Base-by-base conservation (phyloP, 1,140 invertebrate genomes). In the Drosophila grimshawi region DNA sequence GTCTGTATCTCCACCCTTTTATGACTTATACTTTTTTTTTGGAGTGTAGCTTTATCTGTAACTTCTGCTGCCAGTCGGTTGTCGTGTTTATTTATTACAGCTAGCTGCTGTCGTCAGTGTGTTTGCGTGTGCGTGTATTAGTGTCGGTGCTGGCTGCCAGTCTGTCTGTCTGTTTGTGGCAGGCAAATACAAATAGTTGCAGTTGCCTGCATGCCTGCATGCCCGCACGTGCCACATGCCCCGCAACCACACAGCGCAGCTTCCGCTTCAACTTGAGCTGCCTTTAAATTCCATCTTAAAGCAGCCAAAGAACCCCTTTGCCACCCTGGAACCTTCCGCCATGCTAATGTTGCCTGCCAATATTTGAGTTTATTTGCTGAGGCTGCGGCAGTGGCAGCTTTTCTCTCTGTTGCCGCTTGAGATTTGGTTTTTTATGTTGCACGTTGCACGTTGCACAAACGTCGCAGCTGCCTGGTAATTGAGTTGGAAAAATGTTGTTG, bases 401-500 rank as follows among this genome's bases (percentile, higher is more conserved):
- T 19, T 19, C 19, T 19, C 19, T 19, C 19, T 19, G 19, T 57
- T 57, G 76, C 65, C 82, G 65, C 80, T 83, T 80, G 83, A 89
- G 83, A 89, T 76, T 83, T 83, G 80, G 45, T 53, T 77, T 64
- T 63, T 8, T 43, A n/a, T 43, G 10, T 43, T 33, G 33, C 3
- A 53, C 59, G 61, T 66, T 59, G 19, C 63, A 67, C 70, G 59
- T 75, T 79, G 64, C 80, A 79, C 80, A 60, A 83, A 86, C 83
- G 81, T 86, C 70, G 80, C 71, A 66, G 63, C 75, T 76, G 82
- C 57, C 63, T 73, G 80, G 83, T 88, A 88, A 88, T 88, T 88
- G 83, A 88, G 83, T 88, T 88, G 85, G 85, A 88, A 89, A 88
- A 88, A 88, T 89, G 70, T 88, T 86, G 83, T 88, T 88, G 83